Evolutionary conservation across 2,113 vertebrate genomes (phyloP).

Genomic region (Cyanoderma ruficeps): DNA sequence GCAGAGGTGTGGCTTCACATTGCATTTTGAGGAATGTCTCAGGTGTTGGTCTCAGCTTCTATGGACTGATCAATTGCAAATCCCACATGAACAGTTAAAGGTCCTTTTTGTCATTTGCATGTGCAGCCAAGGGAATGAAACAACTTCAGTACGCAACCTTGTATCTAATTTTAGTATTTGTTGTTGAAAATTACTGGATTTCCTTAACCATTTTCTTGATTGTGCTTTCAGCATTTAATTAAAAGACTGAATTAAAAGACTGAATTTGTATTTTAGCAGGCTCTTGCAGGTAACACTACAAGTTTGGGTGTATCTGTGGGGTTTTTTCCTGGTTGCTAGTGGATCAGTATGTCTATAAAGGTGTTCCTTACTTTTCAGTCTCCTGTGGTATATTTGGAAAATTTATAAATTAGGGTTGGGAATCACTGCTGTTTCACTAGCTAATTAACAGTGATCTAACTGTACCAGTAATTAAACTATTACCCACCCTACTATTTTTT

Average conservation of each 20-base stretch:
- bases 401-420: not conserved
- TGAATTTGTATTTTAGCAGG: not conserved
- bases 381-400: not conserved
- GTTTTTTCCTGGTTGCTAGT: not conserved
- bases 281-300: not conserved
- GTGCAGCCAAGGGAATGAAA: not conserved
- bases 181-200: not conserved
- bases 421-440: not conserved
- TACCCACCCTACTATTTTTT: conserved; percentile 4
- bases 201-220: not conserved
- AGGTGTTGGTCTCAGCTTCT: not conserved
- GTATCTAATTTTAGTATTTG: not conserved
- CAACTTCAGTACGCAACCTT: not conserved
- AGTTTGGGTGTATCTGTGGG: not conserved
- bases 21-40: not conserved
- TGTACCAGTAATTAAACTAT: conserved; percentile 43
- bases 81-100: not conserved
- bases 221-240: not conserved
- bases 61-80: not conserved
- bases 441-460: conserved; percentile 36
- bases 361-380: not conserved
- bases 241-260: not conserved
- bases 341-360: not conserved
- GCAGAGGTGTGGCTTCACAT: not conserved
- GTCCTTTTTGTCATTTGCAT: not conserved